A percentile compares a stretch with the other conserved stretches of the same genome.
Evolutionary conservation across 2,888 invertebrate genomes (phyloP).

Genomic region (Vannuccia rotundouncinata): DNA sequence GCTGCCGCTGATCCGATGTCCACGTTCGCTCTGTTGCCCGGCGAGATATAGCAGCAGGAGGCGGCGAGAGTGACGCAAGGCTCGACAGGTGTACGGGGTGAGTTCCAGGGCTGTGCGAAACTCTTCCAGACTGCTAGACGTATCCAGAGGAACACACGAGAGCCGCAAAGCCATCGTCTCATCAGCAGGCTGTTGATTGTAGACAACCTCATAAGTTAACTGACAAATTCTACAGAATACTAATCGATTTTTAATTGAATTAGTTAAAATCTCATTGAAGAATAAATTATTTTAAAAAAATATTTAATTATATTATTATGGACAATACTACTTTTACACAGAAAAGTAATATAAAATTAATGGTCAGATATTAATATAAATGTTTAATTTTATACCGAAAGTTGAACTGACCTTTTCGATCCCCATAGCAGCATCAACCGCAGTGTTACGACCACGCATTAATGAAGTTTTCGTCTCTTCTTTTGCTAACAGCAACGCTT

Average conservation of each 20-base stretch:
- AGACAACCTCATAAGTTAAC: too few species aligned
- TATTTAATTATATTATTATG: too few species aligned
- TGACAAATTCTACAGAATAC: too few species aligned
- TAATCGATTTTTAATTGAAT: too few species aligned
- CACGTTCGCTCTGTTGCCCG: slow-evolving; percentile 49
- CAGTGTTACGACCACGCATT: not conserved
- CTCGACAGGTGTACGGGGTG: slow-evolving; percentile 49
- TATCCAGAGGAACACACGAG: slow-evolving; percentile 53
- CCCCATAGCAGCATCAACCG: not conserved
- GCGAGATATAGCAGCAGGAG: slow-evolving; percentile 52
- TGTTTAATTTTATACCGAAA: not conserved
- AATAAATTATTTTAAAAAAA: too few species aligned
- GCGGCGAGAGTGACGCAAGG: slow-evolving; percentile 51
- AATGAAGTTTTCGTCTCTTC: not conserved
- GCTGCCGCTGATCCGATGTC: not conserved
- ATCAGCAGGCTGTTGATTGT: not conserved
- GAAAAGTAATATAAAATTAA: not conserved
- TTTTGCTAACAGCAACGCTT: slow-evolving; percentile 37
- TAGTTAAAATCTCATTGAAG: too few species aligned
- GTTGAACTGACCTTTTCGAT: not conserved
- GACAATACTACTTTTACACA: too few species aligned
- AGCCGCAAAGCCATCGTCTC: slow-evolving; percentile 39
- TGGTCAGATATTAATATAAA: not conserved
- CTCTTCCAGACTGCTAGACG: slow-evolving; percentile 46
- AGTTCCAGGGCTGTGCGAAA: slow-evolving; percentile 47